Conservation (phyloP, 2,888 invertebrate genomes). For the Druceiella hillmani region DNA sequence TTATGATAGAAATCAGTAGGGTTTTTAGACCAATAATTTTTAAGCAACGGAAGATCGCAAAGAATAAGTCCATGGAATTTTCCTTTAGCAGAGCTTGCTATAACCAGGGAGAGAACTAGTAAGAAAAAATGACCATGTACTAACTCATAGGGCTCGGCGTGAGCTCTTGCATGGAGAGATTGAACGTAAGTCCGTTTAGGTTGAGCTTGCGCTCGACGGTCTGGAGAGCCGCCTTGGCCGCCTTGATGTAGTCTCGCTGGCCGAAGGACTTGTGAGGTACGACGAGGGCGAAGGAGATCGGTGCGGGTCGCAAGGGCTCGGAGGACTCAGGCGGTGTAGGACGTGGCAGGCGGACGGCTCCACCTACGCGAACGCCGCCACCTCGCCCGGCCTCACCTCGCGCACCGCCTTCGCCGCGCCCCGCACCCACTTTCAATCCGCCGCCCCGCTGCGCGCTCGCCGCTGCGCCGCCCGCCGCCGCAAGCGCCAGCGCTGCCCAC, state of each 20-base stretch:
- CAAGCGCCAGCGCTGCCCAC: constrained; percentile 35
- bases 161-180: constrained; percentile 65
- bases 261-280: constrained; percentile 74
- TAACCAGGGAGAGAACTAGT: constrained; percentile 6
- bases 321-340: constrained; percentile 39
- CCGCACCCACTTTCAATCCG: constrained; percentile 36
- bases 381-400: constrained; percentile 39
- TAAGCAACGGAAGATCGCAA: too few species aligned
- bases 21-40: too few species aligned
- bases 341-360: constrained; percentile 29
- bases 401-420: constrained; percentile 33
- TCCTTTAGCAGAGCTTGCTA: constrained; percentile 3
- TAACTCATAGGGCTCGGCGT: constrained; percentile 74
- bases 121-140: constrained; percentile 27
- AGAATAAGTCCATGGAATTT: constrained; percentile 20
- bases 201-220: constrained; percentile 63
- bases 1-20: too few species aligned
- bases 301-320: too few species aligned
- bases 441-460: constrained; percentile 40
- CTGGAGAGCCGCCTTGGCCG: constrained; percentile 61
- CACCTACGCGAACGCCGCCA: constrained; percentile 39
- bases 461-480: constrained; percentile 35
- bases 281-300: constrained; percentile 64
- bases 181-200: constrained; percentile 62
- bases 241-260: constrained; percentile 65